A percentile compares a stretch with the other conserved stretches of the same genome.
phyloP scores from a whole-genome alignment of 2,113 vertebrate genomes.

The Seriola rivoliana region DNA sequence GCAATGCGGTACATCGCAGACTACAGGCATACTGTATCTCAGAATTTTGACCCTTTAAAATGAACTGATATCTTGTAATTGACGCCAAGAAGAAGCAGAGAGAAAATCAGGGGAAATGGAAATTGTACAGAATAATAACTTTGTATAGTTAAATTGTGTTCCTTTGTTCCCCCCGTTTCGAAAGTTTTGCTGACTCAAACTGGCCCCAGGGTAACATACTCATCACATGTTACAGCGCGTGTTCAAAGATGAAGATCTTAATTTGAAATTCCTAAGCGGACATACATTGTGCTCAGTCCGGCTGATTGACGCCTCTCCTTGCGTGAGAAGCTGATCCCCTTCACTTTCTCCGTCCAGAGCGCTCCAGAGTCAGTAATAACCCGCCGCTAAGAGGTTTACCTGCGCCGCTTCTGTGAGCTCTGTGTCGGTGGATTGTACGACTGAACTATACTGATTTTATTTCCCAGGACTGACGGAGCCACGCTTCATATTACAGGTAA shows the following conservation, averaged over 20 bases:
- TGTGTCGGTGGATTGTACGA: constrained; percentile 25
- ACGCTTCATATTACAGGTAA: constrained; percentile 22
- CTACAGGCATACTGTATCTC: no score
- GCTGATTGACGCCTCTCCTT: neutral
- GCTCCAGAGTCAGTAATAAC: constrained; percentile 27
- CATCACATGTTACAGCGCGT: neutral
- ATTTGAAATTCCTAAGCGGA: constrained; percentile 21
- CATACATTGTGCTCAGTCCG: accelerated
- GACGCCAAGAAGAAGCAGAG: no score
- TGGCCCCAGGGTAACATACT: no score
- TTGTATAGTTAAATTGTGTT: no score
- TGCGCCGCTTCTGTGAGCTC: neutral
- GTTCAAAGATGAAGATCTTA: neutral
- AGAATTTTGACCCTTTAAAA: no score
- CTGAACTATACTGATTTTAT: neutral
- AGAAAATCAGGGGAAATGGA: no score
- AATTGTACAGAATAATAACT: no score
- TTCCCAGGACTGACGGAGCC: neutral
- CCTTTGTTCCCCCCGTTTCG: no score
- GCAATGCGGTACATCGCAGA: no score
- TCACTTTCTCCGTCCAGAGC: constrained; percentile 51
- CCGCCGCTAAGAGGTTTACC: constrained; percentile 74
- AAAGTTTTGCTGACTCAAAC: no score
- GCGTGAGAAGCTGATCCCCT: neutral
- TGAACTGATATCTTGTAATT: no score